These are phyloP conservation scores for Pseudoips prasinana DNA, from an alignment of 2,888 invertebrate species.

Conservation along the genomic window DNA sequence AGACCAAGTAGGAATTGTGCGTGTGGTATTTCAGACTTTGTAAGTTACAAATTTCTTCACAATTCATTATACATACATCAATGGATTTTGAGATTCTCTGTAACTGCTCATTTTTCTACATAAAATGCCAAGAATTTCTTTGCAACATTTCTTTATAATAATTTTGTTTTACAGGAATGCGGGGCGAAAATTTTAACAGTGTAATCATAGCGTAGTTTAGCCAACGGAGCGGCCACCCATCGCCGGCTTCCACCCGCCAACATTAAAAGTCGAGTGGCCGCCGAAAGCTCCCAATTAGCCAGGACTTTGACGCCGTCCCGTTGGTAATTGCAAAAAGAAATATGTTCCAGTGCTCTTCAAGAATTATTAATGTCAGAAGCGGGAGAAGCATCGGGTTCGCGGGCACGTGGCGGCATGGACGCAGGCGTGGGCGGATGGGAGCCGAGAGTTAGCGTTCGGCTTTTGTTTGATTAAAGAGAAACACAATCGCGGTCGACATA, in stretches of 20 bases:
- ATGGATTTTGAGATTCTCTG: too few relatives aligned
- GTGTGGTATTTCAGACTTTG: too few relatives aligned
- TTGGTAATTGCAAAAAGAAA: slow-evolving; percentile 71
- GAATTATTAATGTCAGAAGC: slow-evolving; percentile 58
- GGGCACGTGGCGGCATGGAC: neutral
- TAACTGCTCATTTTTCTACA: too few relatives aligned
- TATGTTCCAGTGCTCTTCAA: slow-evolving; percentile 58
- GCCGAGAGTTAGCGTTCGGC: slow-evolving; percentile 43
- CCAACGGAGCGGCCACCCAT: slow-evolving; percentile 30
- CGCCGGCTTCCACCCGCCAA: slow-evolving; percentile 39
- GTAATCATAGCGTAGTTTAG: slow-evolving; percentile 50
- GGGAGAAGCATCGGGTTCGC: slow-evolving; percentile 29
- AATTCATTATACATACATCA: too few relatives aligned
- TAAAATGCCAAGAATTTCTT: slow-evolving; percentile 35
- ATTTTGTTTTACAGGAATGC: slow-evolving; percentile 46
- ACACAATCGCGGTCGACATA: slow-evolving; percentile 62
- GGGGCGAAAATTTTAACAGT: slow-evolving; percentile 39
- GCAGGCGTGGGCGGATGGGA: slow-evolving; percentile 31
- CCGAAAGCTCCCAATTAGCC: slow-evolving; percentile 76
- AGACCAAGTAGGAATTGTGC: too few relatives aligned
- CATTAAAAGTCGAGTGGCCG: slow-evolving; percentile 69
- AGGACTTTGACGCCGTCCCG: slow-evolving; percentile 64
- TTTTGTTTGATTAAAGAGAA: slow-evolving; percentile 65
- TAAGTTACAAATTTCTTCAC: too few relatives aligned
- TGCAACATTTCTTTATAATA: slow-evolving; percentile 39